Evolutionary conservation across 2,888 invertebrate species (phyloP), one percentile per base, ranked within the genome.

Genomic region (Drosophila hamatofila): DNA sequence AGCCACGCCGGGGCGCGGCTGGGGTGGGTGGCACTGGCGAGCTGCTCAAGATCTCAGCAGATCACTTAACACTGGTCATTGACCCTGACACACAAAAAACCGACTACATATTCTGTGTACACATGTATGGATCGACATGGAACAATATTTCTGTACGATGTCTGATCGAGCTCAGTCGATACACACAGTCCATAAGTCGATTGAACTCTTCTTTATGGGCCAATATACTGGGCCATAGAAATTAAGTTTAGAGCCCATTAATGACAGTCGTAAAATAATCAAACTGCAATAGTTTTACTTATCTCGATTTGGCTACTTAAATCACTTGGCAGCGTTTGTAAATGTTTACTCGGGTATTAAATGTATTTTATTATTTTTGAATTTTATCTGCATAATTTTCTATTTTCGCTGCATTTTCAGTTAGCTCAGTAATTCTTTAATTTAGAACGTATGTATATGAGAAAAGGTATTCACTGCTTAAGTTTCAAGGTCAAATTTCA

Each of bases 21-120:
- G 27, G 30, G 39, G 42, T 46, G 55, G 65, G 18, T 49, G 52
- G 48, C 18, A 14, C 27, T 5, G n/a, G 11, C 23, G 16, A n/a
- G 54, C 33, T 39, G 23, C 18, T 48, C 21, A 48, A 54, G 37
- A 35, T 56, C 49, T 41, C 49, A 56, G 54, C 46, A 58, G 63
- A 75, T 51, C 73, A 69, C 69, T 69, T 73, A 68, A 44, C 68
- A n/a, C 35, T 58, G 57, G 49, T 30, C 68, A 49, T 59, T 67
- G 59, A 67, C 68, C 67, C 52, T 56, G 70, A 55, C 42, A 68
- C 3, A 55, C 16, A 42, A 52, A 41, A 23, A 3, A 14, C 39
- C 30, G 2, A n/a, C 46, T 16, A 48, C 25, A 54, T 54, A n/a
- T 37, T 4, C 4, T 7, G 6, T 21, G n/a, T 39, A 14, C 16